Evolutionary conservation across 64 coral and sea anemone species (phyloP).

Genomic region (Astreopora myriophthalma): DNA sequence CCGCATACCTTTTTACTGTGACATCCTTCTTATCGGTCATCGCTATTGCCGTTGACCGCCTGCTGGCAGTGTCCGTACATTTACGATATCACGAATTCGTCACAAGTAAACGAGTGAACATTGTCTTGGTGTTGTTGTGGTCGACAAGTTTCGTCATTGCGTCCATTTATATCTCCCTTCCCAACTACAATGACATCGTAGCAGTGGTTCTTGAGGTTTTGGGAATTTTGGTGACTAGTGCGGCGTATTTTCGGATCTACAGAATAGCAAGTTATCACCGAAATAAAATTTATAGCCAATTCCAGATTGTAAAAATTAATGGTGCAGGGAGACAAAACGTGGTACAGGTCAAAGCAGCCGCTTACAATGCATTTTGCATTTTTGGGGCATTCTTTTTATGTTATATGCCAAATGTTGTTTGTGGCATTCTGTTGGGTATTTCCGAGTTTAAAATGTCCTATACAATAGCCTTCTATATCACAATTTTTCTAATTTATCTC

Average conservation of each 20-base stretch:
- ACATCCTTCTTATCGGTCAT: conserved; percentile 33
- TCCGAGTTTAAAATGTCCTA: neutral
- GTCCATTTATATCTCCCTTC: neutral
- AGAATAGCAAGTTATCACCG: conserved; percentile 32
- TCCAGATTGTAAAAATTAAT: neutral
- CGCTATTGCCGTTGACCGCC: conserved; percentile 18
- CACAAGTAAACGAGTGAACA: neutral
- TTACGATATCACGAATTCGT: conserved; percentile 42
- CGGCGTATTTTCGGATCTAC: conserved; percentile 11
- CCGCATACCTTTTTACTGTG: neutral
- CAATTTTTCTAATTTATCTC: conserved; percentile 32
- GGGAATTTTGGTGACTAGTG: neutral
- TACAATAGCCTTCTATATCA: neutral
- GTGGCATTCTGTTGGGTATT: neutral
- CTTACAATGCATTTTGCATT: conserved; percentile 20
- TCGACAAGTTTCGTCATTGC: neutral
- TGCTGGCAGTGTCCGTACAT: conserved; percentile 27
- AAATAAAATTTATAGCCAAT: conserved; percentile 37
- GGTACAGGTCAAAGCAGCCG: neutral
- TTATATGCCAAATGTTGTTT: neutral
- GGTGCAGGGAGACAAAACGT: neutral
- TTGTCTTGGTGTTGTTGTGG: conserved; percentile 7
- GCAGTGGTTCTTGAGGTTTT: conserved; percentile 14
- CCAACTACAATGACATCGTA: neutral
- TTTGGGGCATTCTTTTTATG: neutral